These are phyloP conservation scores for Sebastes schlegelii DNA, from an alignment of 2,113 vertebrate species.

Conservation along the genomic window DNA sequence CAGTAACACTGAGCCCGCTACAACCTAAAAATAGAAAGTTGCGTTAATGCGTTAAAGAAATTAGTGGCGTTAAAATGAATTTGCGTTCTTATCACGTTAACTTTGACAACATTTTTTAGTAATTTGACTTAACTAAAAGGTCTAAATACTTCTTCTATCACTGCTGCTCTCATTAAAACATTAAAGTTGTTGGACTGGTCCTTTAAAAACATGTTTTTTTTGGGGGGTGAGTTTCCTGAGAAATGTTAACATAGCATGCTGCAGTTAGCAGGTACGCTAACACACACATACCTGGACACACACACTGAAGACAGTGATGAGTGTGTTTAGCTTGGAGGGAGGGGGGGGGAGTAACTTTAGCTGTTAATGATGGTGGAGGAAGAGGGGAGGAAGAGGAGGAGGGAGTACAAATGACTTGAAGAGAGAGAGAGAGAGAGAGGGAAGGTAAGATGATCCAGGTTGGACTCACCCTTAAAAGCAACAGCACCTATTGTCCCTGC, in stretches of 20 bases:
- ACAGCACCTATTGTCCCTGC: slow-evolving; percentile 72
- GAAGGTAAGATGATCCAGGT: slow-evolving; percentile 75
- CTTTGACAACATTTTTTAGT: too few species aligned
- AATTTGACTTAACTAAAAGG: too few species aligned
- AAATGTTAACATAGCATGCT: neutral
- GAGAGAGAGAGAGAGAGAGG: slow-evolving; percentile 71
- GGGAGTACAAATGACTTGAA: slow-evolving; percentile 69
- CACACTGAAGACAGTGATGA: slow-evolving; percentile 42
- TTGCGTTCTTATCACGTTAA: too few species aligned
- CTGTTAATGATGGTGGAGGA: slow-evolving; percentile 70
- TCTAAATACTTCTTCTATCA: too few species aligned
- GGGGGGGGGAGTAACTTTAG: slow-evolving; percentile 66
- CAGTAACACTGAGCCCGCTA: too few species aligned
- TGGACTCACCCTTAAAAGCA: slow-evolving; percentile 78
- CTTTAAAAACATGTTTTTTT: neutral
- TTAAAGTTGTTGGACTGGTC: neutral
- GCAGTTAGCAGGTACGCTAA: neutral
- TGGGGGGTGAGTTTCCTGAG: neutral
- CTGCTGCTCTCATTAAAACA: too few species aligned
- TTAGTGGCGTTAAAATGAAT: too few species aligned
- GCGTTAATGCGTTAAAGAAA: too few species aligned
- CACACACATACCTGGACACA: slow-evolving; percentile 13
- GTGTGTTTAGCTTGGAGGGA: slow-evolving; percentile 51
- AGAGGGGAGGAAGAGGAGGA: neutral
- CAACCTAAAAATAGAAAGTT: too few species aligned